Evolutionary conservation across 2,888 invertebrate genomes (phyloP).

Genomic region (Ornithoptera priamus): DNA sequence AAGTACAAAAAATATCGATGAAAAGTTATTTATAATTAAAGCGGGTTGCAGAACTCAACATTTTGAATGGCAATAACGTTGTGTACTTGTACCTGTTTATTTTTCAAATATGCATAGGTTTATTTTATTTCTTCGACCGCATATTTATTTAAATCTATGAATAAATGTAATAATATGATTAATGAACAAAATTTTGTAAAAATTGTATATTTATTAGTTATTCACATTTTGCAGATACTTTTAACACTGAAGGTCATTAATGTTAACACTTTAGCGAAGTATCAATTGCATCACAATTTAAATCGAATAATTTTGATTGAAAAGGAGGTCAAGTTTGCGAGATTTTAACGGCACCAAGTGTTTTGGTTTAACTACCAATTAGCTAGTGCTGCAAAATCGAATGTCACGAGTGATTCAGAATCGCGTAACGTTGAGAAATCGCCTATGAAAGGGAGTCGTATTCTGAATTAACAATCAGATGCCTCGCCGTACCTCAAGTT

Average conservation of each 20-base stretch:
- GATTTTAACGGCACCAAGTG: slow-evolving; percentile 33
- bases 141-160: too few relatives aligned
- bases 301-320: slow-evolving; percentile 54
- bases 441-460: slow-evolving; percentile 34
- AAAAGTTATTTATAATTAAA: too few relatives aligned
- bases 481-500: slow-evolving; percentile 46
- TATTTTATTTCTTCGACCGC: too few relatives aligned
- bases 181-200: too few relatives aligned
- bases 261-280: slow-evolving; percentile 43
- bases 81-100: too few relatives aligned
- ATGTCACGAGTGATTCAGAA: slow-evolving; percentile 6
- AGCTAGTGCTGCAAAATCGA: slow-evolving; percentile 9
- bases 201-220: too few relatives aligned
- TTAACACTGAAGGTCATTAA: slow-evolving; percentile 11
- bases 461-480: slow-evolving; percentile 56
- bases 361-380: slow-evolving; percentile 13
- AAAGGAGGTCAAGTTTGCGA: slow-evolving; percentile 71
- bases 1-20: too few relatives aligned
- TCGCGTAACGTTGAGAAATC: slow-evolving; percentile 34
- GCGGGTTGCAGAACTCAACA: too few relatives aligned
- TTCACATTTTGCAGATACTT: neutral
- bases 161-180: too few relatives aligned
- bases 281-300: slow-evolving; percentile 56
- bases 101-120: too few relatives aligned
- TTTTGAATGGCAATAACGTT: too few relatives aligned